Base-by-base conservation (phyloP, 2,113 vertebrate species). In the Aptenodytes patagonicus region DNA sequence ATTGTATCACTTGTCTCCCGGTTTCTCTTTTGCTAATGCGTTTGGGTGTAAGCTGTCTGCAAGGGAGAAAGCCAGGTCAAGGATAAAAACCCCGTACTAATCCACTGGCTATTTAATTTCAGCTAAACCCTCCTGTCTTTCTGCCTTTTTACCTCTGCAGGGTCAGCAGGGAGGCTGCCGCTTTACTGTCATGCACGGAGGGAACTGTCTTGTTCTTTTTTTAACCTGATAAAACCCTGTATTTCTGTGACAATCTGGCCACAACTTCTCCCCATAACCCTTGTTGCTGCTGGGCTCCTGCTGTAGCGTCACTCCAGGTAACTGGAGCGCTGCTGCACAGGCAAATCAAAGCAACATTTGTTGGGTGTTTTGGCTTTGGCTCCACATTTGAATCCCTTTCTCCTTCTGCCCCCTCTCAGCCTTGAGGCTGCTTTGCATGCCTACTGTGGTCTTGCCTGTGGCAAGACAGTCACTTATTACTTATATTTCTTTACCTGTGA, bases 101-200 rank as follows among this genome's bases (percentile, higher is more conserved):
- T 97, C 95, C 95, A 97, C 83, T 88, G 49, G 95, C 72, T 97
- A 2, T 97, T 96, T 98, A 93, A 97, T 97, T 97, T 97, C 95
- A 80, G 88, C 76, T 96, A 95, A 97, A 96, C 75, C 93, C 73
- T 83, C 81, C 40, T 55, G 46, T 83, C 85, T 97, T 93, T 92
- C 95, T 96, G 84, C 86, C 25, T 81, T 90, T 91, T 94, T 95
- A 84, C 97, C 89, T 92, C 93, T 89, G 58, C 5, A 2, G 49
- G 80, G 72, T 93, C 91, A 92, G 83, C 83, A 82, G 57, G 11
- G 57, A 90, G 57, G 34, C 58, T 90, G 79, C 81, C 80, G 90
- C 76, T 89, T 76, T 73, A 19, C 76, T 72, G 62, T 65, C 3
- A 2, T 76, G 73, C 9, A 10, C 1, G 0, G 21, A 55, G 49